phyloP scores from a whole-genome alignment of 2,797 vertebrate genomes.

The Pangasius djambal region DNA sequence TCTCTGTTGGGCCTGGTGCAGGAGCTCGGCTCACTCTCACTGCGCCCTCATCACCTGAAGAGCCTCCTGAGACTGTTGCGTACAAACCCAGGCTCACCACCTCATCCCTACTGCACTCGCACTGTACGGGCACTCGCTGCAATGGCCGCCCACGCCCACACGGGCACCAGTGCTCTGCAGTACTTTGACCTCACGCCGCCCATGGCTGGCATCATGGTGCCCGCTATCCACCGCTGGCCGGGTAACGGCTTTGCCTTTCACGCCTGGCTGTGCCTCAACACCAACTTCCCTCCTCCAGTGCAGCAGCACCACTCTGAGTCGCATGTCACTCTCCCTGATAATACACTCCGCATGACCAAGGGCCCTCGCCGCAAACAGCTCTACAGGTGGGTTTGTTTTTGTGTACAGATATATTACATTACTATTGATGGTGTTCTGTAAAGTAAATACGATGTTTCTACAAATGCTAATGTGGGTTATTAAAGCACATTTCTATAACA shows the following conservation, averaged over 20 bases:
- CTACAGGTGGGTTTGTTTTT: slow-evolving; percentile 81
- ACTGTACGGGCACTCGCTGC: slow-evolving; percentile 84
- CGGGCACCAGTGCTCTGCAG: slow-evolving; percentile 78
- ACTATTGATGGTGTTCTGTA: background rate
- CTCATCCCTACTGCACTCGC: slow-evolving; percentile 75
- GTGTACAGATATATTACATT: background rate
- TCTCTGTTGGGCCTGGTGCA: slow-evolving; percentile 85
- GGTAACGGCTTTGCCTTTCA: slow-evolving; percentile 91
- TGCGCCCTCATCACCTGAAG: slow-evolving; percentile 86
- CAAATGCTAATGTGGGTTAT: background rate
- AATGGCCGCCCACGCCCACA: slow-evolving; percentile 77
- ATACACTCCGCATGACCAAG: slow-evolving; percentile 70
- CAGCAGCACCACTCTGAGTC: slow-evolving; percentile 55
- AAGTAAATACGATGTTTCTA: background rate
- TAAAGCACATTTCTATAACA: background rate
- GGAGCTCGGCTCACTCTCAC: slow-evolving; percentile 85
- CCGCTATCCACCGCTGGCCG: slow-evolving; percentile 89
- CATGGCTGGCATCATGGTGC: slow-evolving; percentile 98
- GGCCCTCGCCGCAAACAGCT: slow-evolving; percentile 88
- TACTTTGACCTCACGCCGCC: slow-evolving; percentile 92
- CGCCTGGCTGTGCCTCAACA: slow-evolving; percentile 91
- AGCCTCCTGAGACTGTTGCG: slow-evolving; percentile 82
- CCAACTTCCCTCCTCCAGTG: slow-evolving; percentile 64
- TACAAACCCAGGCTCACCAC: slow-evolving; percentile 44
- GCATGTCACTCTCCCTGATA: slow-evolving; percentile 45